These are phyloP conservation scores for Poeciliopsis paucimaculata DNA, from an alignment of 2,797 vertebrate genomes.

Conservation along the genomic window DNA sequence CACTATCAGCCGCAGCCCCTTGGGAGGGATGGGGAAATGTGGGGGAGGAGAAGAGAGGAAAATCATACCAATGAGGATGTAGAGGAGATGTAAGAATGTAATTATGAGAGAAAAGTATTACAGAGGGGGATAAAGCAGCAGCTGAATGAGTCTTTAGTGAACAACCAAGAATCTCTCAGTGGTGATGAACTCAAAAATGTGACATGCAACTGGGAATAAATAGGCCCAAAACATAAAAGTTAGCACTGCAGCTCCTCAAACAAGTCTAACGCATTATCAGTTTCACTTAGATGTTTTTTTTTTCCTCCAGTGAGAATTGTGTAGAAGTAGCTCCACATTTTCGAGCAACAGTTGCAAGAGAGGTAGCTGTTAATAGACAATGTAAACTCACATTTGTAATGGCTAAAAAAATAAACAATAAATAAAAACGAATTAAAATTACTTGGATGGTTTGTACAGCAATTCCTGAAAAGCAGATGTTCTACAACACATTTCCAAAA, in stretches of 20 bases:
- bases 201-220: conserved; percentile 9
- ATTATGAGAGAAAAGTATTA: conserved; percentile 58
- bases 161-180: conserved; percentile 42
- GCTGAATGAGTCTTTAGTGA: conserved; percentile 48
- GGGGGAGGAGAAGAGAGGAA: conserved; percentile 26
- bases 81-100: conserved; percentile 52
- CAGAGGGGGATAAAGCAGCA: conserved; percentile 28
- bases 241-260: neutral
- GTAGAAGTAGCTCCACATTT: neutral
- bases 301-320: neutral
- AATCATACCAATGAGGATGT: conserved; percentile 56
- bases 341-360: too few species aligned
- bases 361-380: neutral
- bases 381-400: neutral
- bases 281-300: neutral
- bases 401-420: neutral
- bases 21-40: conserved; percentile 41
- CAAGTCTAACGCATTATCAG: neutral
- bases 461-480: neutral
- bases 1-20: conserved; percentile 31
- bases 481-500: neutral
- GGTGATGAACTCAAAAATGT: conserved; percentile 51
- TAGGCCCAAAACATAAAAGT: conserved; percentile 16
- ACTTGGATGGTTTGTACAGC: neutral
- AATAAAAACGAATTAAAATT: neutral